These are phyloP conservation scores for Esox lucius DNA, from an alignment of 2,797 vertebrate genomes.

Conservation along the genomic window DNA sequence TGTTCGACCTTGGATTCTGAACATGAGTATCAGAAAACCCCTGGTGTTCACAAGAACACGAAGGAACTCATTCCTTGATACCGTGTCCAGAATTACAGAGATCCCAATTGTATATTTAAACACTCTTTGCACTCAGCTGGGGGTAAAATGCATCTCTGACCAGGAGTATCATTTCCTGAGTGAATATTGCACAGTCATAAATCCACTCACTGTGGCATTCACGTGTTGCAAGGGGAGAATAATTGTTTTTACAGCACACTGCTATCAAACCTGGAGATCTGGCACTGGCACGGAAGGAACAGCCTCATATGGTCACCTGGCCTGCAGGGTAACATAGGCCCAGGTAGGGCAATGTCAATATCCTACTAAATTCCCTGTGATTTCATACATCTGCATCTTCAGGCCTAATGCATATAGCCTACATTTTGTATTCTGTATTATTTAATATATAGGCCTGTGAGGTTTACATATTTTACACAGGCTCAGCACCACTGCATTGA, in stretches of 20 bases:
- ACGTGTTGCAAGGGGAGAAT: slow-evolving; percentile 14
- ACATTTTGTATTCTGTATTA: not conserved
- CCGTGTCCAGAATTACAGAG: too few relatives aligned
- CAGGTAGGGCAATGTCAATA: not conserved
- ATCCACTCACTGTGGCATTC: slow-evolving; percentile 5
- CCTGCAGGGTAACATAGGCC: not conserved
- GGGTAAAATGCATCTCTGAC: slow-evolving; percentile 12
- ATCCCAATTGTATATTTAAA: not conserved
- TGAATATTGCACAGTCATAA: slow-evolving; percentile 22
- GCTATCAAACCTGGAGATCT: not conserved
- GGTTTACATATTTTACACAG: too few relatives aligned
- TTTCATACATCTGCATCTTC: not conserved
- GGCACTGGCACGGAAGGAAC: not conserved
- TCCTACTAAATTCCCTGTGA: not conserved
- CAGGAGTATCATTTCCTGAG: slow-evolving; percentile 15
- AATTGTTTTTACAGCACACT: slow-evolving; percentile 7
- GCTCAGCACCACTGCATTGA: too few relatives aligned
- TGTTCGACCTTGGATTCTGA: too few relatives aligned
- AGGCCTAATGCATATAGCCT: not conserved
- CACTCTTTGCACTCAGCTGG: slow-evolving; percentile 2
- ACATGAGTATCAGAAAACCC: too few relatives aligned
- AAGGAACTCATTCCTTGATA: too few relatives aligned
- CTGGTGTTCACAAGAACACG: too few relatives aligned
- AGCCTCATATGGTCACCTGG: not conserved
- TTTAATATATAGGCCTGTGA: not conserved